These are phyloP conservation scores for Stichodactyla helianthus DNA, from an alignment of 64 coral and sea anemone species.

Conservation along the genomic window DNA sequence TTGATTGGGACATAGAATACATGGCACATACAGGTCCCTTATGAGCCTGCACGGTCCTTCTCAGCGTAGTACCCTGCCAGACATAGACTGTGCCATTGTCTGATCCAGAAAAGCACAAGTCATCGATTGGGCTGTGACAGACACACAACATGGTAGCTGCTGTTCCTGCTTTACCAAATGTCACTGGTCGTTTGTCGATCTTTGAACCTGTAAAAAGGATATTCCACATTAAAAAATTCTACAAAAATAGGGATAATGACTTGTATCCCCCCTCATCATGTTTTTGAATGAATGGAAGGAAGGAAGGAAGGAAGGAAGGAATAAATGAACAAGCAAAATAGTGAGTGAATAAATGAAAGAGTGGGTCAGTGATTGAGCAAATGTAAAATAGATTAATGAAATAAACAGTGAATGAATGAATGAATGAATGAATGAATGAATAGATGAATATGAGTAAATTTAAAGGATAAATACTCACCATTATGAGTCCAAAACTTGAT, in stretches of 20 bases:
- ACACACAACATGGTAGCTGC: constrained; percentile 93
- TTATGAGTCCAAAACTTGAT: constrained; percentile 99
- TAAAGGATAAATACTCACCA: constrained; percentile 22
- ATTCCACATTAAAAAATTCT: too few relatives aligned
- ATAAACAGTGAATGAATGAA: too few relatives aligned
- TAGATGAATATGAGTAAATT: background rate
- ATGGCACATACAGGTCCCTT: constrained; percentile 92
- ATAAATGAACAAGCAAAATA: too few relatives aligned
- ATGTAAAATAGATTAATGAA: too few relatives aligned
- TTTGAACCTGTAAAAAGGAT: constrained; percentile 30
- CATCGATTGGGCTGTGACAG: constrained; percentile 93
- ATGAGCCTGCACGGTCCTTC: constrained; percentile 75
- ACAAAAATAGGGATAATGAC: too few relatives aligned
- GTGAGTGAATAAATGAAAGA: too few relatives aligned
- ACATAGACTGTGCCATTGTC: constrained; percentile 87
- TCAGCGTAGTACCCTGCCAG: constrained; percentile 87
- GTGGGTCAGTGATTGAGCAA: too few relatives aligned
- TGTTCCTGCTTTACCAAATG: constrained; percentile 89
- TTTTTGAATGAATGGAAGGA: too few relatives aligned
- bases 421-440: too few relatives aligned
- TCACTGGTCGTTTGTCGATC: constrained; percentile 95
- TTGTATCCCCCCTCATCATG: too few relatives aligned
- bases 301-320: too few relatives aligned
- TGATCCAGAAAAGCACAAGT: constrained; percentile 86
- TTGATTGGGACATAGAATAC: constrained; percentile 75